phyloP scores from a whole-genome alignment of 2,797 vertebrate species.

The Sparus aurata region DNA sequence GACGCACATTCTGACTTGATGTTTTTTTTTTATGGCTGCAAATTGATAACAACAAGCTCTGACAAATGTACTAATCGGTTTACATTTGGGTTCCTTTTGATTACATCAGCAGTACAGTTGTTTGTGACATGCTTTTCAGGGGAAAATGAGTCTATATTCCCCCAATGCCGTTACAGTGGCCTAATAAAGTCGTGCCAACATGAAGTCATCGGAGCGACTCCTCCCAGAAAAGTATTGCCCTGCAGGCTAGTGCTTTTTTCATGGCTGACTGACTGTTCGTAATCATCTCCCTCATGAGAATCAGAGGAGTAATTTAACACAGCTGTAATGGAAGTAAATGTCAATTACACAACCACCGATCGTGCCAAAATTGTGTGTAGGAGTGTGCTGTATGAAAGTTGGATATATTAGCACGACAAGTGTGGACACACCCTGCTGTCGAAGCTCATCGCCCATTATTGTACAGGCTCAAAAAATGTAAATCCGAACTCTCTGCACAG shows the following conservation, averaged over 20 bases:
- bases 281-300: conserved; percentile 77
- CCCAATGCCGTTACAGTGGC: conserved; percentile 59
- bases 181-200: conserved; percentile 72
- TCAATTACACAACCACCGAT: conserved; percentile 64
- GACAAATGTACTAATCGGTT: conserved; percentile 58
- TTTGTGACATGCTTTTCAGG: conserved; percentile 63
- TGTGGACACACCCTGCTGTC: conserved; percentile 67
- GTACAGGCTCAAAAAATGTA: conserved; percentile 34
- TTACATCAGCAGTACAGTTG: conserved; percentile 58
- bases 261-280: conserved; percentile 71
- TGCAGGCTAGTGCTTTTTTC: conserved; percentile 63
- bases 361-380: conserved; percentile 60
- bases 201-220: conserved; percentile 73
- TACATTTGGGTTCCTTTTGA: conserved; percentile 47
- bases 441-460: conserved; percentile 40
- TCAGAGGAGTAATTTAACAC: conserved; percentile 74
- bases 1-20: conserved; percentile 23
- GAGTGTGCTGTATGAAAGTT: conserved; percentile 53
- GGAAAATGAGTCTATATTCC: conserved; percentile 44
- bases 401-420: conserved; percentile 49
- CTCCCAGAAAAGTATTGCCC: conserved; percentile 68
- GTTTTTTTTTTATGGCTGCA: conserved; percentile 14
- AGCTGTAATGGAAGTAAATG: conserved; percentile 78
- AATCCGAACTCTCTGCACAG: not conserved
- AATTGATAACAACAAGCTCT: conserved; percentile 56